phyloP scores from a whole-genome alignment of 2,888 invertebrate species.

The Leptopilina syphax region DNA sequence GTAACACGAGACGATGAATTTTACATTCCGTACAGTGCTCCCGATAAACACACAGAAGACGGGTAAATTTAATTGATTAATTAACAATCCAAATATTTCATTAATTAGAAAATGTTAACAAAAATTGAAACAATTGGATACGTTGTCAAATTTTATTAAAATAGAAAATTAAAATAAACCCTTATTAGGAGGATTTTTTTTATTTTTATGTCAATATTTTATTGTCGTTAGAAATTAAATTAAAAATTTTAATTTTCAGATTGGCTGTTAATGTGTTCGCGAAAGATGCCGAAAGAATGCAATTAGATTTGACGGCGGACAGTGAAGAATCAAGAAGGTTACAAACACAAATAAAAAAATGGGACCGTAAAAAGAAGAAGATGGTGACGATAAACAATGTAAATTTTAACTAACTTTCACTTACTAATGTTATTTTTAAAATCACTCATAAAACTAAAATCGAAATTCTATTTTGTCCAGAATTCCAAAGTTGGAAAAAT shows the following conservation, averaged over 20 bases:
- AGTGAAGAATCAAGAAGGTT: conserved; percentile 83
- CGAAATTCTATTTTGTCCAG: conserved; percentile 66
- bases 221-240: conserved; percentile 4
- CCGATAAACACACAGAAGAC: conserved; percentile 90
- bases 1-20: conserved; percentile 85
- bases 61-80: conserved; percentile 79
- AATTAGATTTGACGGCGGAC: conserved; percentile 91
- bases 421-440: no score
- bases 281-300: conserved; percentile 86
- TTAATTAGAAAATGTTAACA: no score
- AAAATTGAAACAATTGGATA: no score
- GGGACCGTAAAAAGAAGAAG: conserved; percentile 98
- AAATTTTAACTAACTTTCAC: conserved; percentile 60
- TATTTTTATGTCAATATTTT: not conserved
- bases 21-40: conserved; percentile 91
- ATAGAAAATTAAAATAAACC: no score
- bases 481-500: conserved; percentile 86
- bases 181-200: no score
- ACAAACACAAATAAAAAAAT: conserved; percentile 83
- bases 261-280: conserved; percentile 89
- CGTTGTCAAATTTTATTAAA: not conserved
- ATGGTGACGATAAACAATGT: conserved; percentile 88
- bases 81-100: not conserved
- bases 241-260: conserved; percentile 72
- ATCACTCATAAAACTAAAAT: not conserved